Evolutionary conservation across 1,140 invertebrate genomes (phyloP), one percentile per base, ranked within the genome.

Genomic region (roundworm (Caenorhabditis elegans)): DNA sequence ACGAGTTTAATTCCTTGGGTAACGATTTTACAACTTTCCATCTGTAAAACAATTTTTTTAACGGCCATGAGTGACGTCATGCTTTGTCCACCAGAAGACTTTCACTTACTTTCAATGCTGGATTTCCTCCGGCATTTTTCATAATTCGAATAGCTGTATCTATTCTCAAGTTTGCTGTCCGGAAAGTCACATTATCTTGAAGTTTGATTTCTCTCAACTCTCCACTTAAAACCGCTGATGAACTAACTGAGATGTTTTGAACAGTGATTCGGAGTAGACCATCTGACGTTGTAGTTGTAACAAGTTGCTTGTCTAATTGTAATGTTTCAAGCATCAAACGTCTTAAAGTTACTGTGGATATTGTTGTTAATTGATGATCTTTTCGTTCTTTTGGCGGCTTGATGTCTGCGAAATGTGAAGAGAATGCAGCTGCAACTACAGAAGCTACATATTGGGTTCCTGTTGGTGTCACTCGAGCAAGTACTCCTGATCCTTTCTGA

Each of bases 381-480:
- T 78, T 49, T 79, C 55, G 8, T 22, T 65, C 51, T 26, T 65
- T 51, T 26, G 78, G 55, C 8, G 53, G 19, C 36, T 51, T 79
- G 5, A 26, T 70, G 11, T 43, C 34, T 10, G 55, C 34, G 15
- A 79, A 47, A 60, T 79, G 51, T n/a, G 34, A 46, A 17, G 78
- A 53, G 22, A 79, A 65, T 2, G 78, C 78, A 43, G 36, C 55
- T 5, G 78, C 78, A 15, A 79, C 78, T 8, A 79, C 51, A 4
- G 78, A 53, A 19, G 78, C 51, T 26, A 79, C 78, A 24, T 79
- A 79, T 43, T 39, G 39, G 2, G 78, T 79, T 24, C 78, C 78
- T 19, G 43, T 51, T 17, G 78, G 78, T 5, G 78, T 79, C 19
- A 79, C 36, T 60, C 78, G 78, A 47, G 78, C 53, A 15, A 70